A percentile compares a stretch with the other conserved stretches of the same genome.
Conservation (phyloP, 2,113 vertebrate genomes). For the Aplodontia rufa region DNA sequence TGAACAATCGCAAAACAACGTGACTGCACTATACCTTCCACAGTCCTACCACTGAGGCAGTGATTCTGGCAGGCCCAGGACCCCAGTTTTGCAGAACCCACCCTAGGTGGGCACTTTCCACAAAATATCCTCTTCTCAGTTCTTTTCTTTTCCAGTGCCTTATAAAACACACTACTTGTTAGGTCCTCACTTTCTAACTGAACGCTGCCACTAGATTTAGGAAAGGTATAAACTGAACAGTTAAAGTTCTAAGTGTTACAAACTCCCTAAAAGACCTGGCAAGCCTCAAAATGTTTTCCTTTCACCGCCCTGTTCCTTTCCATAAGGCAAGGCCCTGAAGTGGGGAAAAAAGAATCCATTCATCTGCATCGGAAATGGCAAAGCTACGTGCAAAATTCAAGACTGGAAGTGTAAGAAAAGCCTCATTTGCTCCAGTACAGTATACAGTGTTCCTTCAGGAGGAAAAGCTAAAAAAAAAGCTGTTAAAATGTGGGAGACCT, state of each 20-base stretch:
- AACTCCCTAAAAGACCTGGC: slow-evolving; percentile 26
- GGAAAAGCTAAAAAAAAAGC: background rate
- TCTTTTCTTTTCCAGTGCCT: background rate
- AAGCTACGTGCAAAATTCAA: background rate
- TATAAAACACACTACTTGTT: background rate
- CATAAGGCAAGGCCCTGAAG: background rate
- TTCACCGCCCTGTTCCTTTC: slow-evolving; percentile 25
- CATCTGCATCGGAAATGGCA: background rate
- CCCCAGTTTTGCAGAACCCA: background rate
- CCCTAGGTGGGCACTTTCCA: background rate
- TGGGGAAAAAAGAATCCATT: slow-evolving; percentile 41
- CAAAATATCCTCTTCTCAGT: background rate
- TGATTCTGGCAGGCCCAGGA: background rate
- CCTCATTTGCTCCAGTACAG: slow-evolving; percentile 19
- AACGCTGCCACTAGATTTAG: background rate
- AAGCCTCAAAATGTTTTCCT: slow-evolving; percentile 43
- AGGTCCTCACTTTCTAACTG: background rate
- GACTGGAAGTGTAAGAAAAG: slow-evolving; percentile 2
- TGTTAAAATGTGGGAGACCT: background rate
- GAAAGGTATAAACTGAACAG: background rate
- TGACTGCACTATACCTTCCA: background rate
- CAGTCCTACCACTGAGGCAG: background rate
- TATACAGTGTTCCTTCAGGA: background rate
- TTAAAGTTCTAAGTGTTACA: slow-evolving; percentile 11
- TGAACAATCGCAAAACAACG: accelerated